Conservation (phyloP, 1,140 invertebrate genomes). For the Drosophila bocqueti region DNA sequence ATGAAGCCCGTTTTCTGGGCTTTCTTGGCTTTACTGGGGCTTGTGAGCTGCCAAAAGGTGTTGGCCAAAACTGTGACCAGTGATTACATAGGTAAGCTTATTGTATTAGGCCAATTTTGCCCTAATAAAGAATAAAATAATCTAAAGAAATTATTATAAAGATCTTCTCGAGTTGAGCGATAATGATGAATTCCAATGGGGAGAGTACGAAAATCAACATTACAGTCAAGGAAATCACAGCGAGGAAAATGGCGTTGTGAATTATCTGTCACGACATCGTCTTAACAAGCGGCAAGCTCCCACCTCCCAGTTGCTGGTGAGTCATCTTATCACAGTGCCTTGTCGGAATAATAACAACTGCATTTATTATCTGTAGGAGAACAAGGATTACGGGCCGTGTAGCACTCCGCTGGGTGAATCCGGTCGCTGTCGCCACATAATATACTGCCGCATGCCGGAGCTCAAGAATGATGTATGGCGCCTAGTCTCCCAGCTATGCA, state of each 20-base stretch:
- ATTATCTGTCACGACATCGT: conserved; percentile 67
- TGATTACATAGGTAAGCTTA: conserved; percentile 52
- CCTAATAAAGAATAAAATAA: not conserved
- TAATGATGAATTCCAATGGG: conserved; percentile 80
- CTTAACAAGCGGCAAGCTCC: conserved; percentile 65
- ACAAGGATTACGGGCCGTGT: conserved; percentile 87
- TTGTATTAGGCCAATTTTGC: not conserved
- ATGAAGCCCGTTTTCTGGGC: conserved; percentile 38
- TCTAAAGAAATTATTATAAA: conserved; percentile 5
- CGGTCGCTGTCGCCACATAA: conserved; percentile 88
- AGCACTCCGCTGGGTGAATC: conserved; percentile 87
- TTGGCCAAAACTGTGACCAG: conserved; percentile 37
- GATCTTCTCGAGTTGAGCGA: conserved; percentile 74
- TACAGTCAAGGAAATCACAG: conserved; percentile 29
- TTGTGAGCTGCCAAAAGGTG: not conserved
- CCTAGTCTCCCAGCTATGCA: conserved; percentile 88
- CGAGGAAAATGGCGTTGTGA: conserved; percentile 22
- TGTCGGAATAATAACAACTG: not conserved
- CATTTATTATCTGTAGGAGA: conserved; percentile 64
- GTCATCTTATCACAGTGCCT: not conserved
- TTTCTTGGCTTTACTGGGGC: conserved; percentile 25
- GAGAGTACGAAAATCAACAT: conserved; percentile 57
- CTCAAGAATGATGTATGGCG: conserved; percentile 86
- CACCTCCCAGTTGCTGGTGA: conserved; percentile 51
- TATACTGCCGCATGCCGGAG: conserved; percentile 88